Percentiles rank a stretch among this genome's conserved stretches.
phyloP scores from a whole-genome alignment of 2,113 vertebrate species.

The Trematomus loennbergii region DNA sequence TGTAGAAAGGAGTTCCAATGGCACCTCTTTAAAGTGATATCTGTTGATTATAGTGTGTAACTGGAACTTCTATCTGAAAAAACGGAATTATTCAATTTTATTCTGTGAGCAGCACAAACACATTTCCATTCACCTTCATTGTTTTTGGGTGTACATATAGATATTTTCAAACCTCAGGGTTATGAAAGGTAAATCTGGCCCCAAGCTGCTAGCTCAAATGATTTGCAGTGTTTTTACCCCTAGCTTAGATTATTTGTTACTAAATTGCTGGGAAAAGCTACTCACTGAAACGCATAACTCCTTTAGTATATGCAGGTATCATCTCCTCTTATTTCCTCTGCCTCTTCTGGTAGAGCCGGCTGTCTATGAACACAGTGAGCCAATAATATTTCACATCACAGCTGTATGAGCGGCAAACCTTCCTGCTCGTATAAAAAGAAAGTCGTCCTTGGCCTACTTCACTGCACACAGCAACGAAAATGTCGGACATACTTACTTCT shows the following conservation, averaged over 20 bases:
- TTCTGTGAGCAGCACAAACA: not conserved
- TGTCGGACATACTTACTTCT: not conserved
- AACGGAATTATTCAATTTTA: not conserved
- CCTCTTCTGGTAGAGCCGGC: conserved; percentile 19
- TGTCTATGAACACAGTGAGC: conserved; percentile 15
- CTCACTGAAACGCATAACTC: not conserved
- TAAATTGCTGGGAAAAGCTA: not conserved
- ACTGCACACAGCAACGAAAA: conserved; percentile 46
- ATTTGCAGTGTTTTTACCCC: not conserved
- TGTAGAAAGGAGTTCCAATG: not conserved
- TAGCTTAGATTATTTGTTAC: not conserved
- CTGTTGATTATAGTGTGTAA: too few relatives aligned
- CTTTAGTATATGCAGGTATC: conserved; percentile 2
- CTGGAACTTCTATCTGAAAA: not conserved
- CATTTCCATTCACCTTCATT: not conserved
- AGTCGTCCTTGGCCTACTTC: conserved; percentile 46
- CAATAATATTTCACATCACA: conserved; percentile 37
- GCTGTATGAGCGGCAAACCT: conserved; percentile 15
- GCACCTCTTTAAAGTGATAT: not conserved
- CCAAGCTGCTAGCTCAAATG: not conserved
- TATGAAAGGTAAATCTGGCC: fast-evolving
- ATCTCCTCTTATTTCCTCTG: conserved; percentile 10
- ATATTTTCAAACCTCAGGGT: conserved; percentile 1
- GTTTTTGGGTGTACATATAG: not conserved
- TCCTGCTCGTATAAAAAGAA: conserved; percentile 30